Base-by-base conservation (phyloP, 2,113 vertebrate genomes). In the Microtus montanus region DNA sequence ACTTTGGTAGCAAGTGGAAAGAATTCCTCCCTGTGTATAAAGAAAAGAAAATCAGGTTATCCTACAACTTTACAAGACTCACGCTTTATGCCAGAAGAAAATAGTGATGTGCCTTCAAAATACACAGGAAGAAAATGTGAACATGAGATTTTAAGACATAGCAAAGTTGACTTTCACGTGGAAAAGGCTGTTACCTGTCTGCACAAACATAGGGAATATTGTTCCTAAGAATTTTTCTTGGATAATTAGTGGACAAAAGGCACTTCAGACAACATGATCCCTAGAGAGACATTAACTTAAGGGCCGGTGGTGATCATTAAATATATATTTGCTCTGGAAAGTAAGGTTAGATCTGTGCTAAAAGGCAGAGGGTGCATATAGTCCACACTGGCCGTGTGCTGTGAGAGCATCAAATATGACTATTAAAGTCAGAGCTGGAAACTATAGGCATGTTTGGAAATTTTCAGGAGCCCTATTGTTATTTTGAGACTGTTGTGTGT, bases 321-420 rank as follows among this genome's bases (percentile, higher is more conserved):
- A 97, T 91, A 89, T 89, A 93, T 66, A 95, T 90, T 94, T 94
- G 83, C 49, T 73, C 83, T 54, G 52, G 79, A 95, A 92, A 75
- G 61, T 38, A 83, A 92, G n/a, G 63, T 61, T 66, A 92, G 87
- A 66, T 89, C 30, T 79, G 78, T 33, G 54, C 14, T 96, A 58
- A 94, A 91, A 94, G 54, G 47, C 70, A 89, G 74, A 83, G 52
- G 68, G 22, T 13, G 8, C 17, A 10, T 12, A 5, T 5, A 30
- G 26, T 74, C 11, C 33, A 24, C 78, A 87, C 86, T 74, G 19
- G 26, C 38, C 90, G 17, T 73, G 49, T 54, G 41, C 28, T 92
- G 68, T 92, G 52, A 89, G 63, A 75, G 30, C 64, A 17, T 66
- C 73, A 11, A 90, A 44, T 24, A 66, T 5, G 10, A 58, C n/a